Evolutionary conservation across 2,888 invertebrate species (phyloP).

Genomic region (Eurytoma californica): DNA sequence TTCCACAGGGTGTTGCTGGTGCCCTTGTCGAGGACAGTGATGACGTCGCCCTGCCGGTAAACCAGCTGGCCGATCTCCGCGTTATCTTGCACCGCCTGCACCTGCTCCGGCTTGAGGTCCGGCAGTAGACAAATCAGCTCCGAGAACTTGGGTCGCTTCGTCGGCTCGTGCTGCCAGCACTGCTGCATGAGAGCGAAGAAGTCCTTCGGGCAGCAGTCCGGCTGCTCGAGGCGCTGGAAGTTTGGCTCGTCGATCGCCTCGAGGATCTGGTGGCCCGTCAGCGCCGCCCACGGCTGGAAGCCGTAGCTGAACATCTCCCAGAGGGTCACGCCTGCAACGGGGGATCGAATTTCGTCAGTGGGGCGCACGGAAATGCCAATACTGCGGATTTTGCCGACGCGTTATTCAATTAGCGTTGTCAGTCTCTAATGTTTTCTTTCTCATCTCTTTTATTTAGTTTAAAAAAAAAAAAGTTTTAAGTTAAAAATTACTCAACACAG

Average conservation of each 20-base stretch:
- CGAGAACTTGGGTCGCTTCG: conserved; percentile 91
- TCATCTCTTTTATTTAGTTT: too few relatives aligned
- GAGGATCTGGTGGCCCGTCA: conserved; percentile 94
- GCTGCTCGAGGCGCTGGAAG: conserved; percentile 91
- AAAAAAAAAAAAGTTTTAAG: too few relatives aligned
- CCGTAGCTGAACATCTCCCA: conserved; percentile 99
- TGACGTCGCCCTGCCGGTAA: conserved; percentile 91
- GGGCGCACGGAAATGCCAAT: too few relatives aligned
- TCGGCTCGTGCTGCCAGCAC: conserved; percentile 97
- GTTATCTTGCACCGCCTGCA: conserved; percentile 85
- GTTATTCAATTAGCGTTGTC: too few relatives aligned
- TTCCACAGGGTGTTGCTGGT: conserved; percentile 83
- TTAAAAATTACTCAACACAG: too few relatives aligned
- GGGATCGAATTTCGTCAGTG: too few relatives aligned
- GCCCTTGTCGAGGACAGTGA: conserved; percentile 93
- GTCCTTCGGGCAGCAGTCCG: conserved; percentile 95
- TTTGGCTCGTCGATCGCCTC: conserved; percentile 96
- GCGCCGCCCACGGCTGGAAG: conserved; percentile 97
- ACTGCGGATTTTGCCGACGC: too few relatives aligned
- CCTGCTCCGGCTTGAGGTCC: conserved; percentile 93
- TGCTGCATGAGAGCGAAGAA: conserved; percentile 94
- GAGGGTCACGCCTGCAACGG: conserved; percentile 84
- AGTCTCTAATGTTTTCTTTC: too few relatives aligned
- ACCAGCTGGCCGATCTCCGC: conserved; percentile 84
- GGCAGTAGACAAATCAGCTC: conserved; percentile 88